Evolutionary conservation across 30 jellyfish, hydroid and myxozoan genomes (phyloP).

Genomic region (Phacellophora camtschatica): DNA sequence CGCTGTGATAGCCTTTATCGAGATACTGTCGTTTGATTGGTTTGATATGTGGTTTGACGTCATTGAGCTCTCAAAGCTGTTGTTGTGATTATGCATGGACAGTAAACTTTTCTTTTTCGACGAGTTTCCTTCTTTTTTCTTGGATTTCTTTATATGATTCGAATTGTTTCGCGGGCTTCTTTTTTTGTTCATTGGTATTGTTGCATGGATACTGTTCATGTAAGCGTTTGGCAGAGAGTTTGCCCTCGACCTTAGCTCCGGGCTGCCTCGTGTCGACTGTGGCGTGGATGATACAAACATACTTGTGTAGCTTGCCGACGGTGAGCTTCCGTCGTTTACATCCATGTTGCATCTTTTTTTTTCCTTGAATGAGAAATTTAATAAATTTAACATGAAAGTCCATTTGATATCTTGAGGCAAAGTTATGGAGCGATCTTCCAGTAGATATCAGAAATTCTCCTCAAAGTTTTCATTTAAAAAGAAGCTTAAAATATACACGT

Average conservation of each 20-base stretch:
- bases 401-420: too few relatives aligned
- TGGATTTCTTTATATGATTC: background rate
- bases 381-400: too few relatives aligned
- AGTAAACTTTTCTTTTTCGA: background rate
- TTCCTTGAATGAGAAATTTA: background rate
- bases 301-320: conserved; percentile 61
- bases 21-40: conserved; percentile 14
- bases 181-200: background rate
- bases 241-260: conserved; percentile 66
- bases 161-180: background rate
- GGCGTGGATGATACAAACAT: conserved; percentile 57
- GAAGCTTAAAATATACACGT: too few relatives aligned
- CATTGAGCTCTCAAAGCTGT: conserved; percentile 23
- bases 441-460: too few relatives aligned
- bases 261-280: conserved; percentile 75
- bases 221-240: conserved; percentile 58
- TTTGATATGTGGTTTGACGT: conserved; percentile 22
- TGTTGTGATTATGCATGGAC: conserved; percentile 10
- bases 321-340: background rate
- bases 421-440: too few relatives aligned
- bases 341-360: conserved; percentile 24
- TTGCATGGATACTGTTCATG: conserved; percentile 16
- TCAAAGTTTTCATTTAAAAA: too few relatives aligned
- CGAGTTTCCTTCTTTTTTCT: background rate
- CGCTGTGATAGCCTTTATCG: background rate